Percentiles rank a stretch among this genome's conserved stretches.
phyloP scores from a whole-genome alignment of 2,888 invertebrate species.

The Apamea epomidion region DNA sequence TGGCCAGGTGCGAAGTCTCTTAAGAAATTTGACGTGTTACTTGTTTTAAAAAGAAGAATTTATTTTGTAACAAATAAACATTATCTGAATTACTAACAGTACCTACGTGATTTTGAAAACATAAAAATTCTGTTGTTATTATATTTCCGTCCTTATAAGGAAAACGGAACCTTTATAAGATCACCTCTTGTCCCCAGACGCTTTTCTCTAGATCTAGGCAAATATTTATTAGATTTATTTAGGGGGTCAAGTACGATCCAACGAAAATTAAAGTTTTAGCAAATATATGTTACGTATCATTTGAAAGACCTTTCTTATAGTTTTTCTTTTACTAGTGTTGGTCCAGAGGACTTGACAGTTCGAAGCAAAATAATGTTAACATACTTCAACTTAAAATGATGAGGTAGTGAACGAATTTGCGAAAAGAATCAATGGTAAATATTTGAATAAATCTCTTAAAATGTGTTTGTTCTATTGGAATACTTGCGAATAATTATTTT shows the following conservation, averaged over 20 bases:
- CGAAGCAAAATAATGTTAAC: neutral
- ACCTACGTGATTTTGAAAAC: neutral
- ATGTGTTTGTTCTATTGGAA: neutral
- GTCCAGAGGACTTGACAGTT: neutral
- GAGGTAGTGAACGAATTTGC: neutral
- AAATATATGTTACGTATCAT: neutral
- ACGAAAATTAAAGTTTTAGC: neutral
- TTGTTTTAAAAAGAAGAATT: conserved; percentile 9
- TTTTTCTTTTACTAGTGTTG: neutral
- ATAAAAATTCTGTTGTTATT: neutral
- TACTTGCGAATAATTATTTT: neutral
- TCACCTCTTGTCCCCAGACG: neutral
- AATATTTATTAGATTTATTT: neutral
- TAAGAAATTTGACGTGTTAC: neutral
- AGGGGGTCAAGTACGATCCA: neutral
- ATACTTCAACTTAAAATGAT: neutral
- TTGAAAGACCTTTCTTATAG: neutral
- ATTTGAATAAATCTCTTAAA: neutral
- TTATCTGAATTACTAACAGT: neutral
- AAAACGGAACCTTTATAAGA: neutral
- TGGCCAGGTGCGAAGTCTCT: conserved; percentile 63
- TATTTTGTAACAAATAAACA: neutral
- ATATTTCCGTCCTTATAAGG: too few species aligned
- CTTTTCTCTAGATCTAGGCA: neutral
- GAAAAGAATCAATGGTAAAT: neutral